Conservation (phyloP, 2,797 vertebrate species). For the Thamnophis elegans region DNA sequence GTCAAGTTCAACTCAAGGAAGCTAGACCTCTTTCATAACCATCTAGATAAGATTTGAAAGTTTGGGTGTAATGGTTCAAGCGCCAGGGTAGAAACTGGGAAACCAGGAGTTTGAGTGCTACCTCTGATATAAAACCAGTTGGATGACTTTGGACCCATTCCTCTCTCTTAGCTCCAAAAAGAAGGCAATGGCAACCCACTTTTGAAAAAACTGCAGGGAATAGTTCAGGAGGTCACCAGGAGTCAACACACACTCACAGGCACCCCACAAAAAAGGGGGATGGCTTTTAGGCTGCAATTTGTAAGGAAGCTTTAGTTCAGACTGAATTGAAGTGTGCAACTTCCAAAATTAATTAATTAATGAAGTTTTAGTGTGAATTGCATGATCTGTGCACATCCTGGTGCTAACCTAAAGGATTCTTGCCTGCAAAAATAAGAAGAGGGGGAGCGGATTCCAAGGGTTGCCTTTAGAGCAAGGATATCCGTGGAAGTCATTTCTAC, state of each 20-base stretch:
- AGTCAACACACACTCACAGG: not conserved
- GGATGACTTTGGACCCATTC: not conserved
- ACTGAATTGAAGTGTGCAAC: not conserved
- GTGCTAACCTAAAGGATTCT: not conserved
- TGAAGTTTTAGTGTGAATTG: not conserved
- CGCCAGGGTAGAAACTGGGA: not conserved
- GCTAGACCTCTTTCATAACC: not conserved
- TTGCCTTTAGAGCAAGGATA: not conserved
- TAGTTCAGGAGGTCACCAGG: not conserved
- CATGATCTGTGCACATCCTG: not conserved
- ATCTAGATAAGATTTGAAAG: not conserved
- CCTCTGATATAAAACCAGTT: not conserved
- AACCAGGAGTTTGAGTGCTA: not conserved
- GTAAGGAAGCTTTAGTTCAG: not conserved
- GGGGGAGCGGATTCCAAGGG: not conserved
- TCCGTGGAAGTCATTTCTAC: not conserved
- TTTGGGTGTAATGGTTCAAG: not conserved
- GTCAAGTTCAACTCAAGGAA: not conserved
- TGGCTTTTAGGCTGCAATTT: not conserved
- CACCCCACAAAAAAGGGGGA: not conserved
- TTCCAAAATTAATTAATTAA: not conserved
- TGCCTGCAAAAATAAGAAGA: not conserved
- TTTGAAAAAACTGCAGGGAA: not conserved
- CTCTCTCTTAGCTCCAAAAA: not conserved
- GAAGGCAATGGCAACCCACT: not conserved